Base-by-base conservation (phyloP, 2,888 invertebrate genomes). In the Keiferia lycopersicella region DNA sequence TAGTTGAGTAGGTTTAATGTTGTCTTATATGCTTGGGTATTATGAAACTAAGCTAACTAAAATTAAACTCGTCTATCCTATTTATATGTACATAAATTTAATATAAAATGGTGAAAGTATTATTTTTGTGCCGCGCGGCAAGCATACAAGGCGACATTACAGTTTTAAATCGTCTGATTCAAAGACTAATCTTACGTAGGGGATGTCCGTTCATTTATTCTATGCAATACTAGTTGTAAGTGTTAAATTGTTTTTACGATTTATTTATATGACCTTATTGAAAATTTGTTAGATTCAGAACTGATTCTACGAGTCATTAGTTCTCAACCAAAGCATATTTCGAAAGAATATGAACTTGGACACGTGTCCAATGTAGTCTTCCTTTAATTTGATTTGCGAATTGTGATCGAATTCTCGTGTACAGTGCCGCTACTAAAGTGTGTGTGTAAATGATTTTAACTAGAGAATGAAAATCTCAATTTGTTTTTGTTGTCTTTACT, bases 161-260 rank as follows among this genome's bases (percentile, higher is more conserved):
- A 71, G 66, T 69, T 68, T 67, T 53, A 48, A 56, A 41, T 76
- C 76, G 76, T 75, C 78, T 77, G 74, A 77, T 76, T 80, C 78
- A 79, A 79, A 77, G 77, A 80, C 75, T 77, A 65, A 80, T 78
- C 76, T 69, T 79, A 78, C 77, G 71, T 79, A 78, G 70, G 73
- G 57, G 74, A 75, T 76, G 78, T 84, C 82, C 84, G 79, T 87
- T 88, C 81, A 83, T 84, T 83, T 87, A 81, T 86, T 88, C 87
- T 89, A 90, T 90, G 91, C 91, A 91, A 91, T 91, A 91, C 84
- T 91, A 91, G 91, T 77, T 86, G 73, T 91, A 91, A 91, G 91
- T 91, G 91, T 91, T 91, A 87, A 87, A 87, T 91, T 90, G 86
- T 90, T 91, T 89, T 88, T 87, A 86, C 85, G 83, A 85, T 84